Evolutionary conservation across 2,113 vertebrate genomes (phyloP), one percentile per base, ranked within the genome.

Genomic region (Triplophysa siluroides): DNA sequence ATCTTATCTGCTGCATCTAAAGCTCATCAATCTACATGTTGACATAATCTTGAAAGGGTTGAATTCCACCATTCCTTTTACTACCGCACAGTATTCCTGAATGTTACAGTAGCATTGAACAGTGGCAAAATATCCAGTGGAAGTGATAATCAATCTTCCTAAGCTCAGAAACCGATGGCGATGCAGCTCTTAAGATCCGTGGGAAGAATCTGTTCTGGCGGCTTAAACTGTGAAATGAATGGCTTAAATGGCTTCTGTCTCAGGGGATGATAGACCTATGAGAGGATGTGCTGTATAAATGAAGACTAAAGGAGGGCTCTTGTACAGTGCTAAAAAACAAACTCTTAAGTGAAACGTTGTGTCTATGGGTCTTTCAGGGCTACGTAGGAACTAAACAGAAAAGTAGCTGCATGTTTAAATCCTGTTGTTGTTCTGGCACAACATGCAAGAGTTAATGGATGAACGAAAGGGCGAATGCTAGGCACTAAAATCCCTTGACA

Each of bases 181-280:
- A 33, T 11, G 19, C 13, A 45, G 62, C n/a, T 65, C 62, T 65
- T 77, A 54, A 77, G 75, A 77, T 65, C 62, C 75, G 45, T 77
- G 75, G 62, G 75, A 77, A 77, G 75, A 77, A 77, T 77, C 45
- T n/a, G 75, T 77, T 77, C 45, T 65, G 52, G 45, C 29, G 26
- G 45, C 75, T 77, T 77, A 54, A 77, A 77, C 75, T 66, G 75
- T 65, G 62, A 77, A 65, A 54, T 77, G 45, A 77, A 65, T 65
- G 62, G 43, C 24, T 77, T 38, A 63, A 77, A 77, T 77, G 75
- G 75, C 64, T 54, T 54, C 18, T 66, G 62, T 77, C 45, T 77
- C 62, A 11, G 9, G 75, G 45, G 45, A 77, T 65, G 62, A 77
- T 77, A 77, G 47, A 77, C 75, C 8, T 54, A 26, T 62, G 52